Conservation (phyloP, 2,797 vertebrate genomes). For the Premnoplex brunnescens region DNA sequence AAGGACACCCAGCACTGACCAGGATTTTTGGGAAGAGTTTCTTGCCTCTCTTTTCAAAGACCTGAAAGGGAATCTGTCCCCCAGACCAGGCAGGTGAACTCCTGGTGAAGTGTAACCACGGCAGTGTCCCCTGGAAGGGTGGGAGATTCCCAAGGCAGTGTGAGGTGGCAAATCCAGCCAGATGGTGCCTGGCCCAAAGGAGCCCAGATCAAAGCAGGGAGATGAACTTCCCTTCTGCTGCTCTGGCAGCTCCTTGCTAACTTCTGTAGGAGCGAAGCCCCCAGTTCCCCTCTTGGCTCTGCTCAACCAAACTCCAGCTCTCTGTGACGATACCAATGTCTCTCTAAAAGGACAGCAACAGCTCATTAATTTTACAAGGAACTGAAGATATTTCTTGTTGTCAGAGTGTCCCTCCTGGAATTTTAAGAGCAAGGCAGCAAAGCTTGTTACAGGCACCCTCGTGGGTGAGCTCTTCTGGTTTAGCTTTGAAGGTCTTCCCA, state of each 20-base stretch:
- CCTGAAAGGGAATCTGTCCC: neutral
- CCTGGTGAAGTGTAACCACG: fast-evolving
- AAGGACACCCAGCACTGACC: neutral
- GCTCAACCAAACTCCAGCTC: neutral
- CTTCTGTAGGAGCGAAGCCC: neutral
- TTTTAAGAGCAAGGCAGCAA: constrained; percentile 19
- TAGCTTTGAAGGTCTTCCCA: neutral
- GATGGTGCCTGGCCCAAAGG: neutral
- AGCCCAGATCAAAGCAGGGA: neutral
- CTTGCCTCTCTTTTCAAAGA: neutral
- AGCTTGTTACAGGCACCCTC: neutral
- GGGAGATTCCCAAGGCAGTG: neutral
- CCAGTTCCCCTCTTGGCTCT: neutral
- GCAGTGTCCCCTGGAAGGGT: neutral
- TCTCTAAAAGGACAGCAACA: neutral
- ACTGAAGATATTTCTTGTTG: neutral
- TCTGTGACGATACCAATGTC: neutral
- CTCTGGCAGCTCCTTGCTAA: neutral
- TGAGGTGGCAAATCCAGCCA: neutral
- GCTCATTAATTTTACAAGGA: constrained; percentile 41
- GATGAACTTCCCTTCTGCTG: neutral
- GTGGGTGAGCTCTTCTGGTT: neutral
- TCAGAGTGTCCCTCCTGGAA: neutral
- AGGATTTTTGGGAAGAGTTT: neutral
- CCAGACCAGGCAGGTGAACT: neutral